phyloP scores from a whole-genome alignment of 35 echinoderm and acorn worm species.

The Strongylocentrotus purpuratus region DNA sequence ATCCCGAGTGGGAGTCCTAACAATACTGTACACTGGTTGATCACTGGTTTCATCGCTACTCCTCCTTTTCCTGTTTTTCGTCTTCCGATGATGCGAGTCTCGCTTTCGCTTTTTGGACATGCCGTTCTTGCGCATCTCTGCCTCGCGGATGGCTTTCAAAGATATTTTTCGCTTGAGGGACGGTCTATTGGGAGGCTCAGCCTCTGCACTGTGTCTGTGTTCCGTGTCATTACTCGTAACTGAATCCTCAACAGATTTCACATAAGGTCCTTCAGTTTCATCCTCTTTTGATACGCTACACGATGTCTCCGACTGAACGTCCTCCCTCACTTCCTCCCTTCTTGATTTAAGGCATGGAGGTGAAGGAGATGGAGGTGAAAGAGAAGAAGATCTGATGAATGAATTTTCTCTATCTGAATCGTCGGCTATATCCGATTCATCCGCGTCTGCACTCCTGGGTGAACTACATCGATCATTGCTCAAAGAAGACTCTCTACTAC shows the following conservation, averaged over 20 bases:
- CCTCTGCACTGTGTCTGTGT: not conserved
- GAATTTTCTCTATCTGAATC: conserved; percentile 20
- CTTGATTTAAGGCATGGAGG: not conserved
- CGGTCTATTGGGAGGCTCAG: not conserved
- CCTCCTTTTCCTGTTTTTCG: conserved; percentile 20
- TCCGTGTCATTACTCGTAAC: not conserved
- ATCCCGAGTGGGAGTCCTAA: conserved; percentile 49
- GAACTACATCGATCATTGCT: conserved; percentile 10
- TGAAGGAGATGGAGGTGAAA: too few species aligned
- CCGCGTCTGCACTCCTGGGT: conserved; percentile 30
- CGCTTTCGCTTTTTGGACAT: conserved; percentile 38
- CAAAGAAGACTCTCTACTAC: conserved; percentile 28
- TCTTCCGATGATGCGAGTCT: conserved; percentile 25
- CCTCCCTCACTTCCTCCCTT: not conserved
- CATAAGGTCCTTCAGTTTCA: not conserved
- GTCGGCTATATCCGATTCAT: conserved; percentile 32
- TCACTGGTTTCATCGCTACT: not conserved
- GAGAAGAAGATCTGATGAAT: not conserved
- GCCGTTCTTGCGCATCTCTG: conserved; percentile 41
- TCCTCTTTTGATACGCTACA: not conserved
- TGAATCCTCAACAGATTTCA: not conserved
- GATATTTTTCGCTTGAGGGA: conserved; percentile 36
- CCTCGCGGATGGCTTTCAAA: conserved; percentile 31
- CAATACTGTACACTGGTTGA: conserved; percentile 45
- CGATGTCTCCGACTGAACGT: not conserved